Percentiles rank a stretch among this genome's conserved stretches.
phyloP scores from a whole-genome alignment of 2,888 invertebrate genomes.

The Drosophila mayaguana region DNA sequence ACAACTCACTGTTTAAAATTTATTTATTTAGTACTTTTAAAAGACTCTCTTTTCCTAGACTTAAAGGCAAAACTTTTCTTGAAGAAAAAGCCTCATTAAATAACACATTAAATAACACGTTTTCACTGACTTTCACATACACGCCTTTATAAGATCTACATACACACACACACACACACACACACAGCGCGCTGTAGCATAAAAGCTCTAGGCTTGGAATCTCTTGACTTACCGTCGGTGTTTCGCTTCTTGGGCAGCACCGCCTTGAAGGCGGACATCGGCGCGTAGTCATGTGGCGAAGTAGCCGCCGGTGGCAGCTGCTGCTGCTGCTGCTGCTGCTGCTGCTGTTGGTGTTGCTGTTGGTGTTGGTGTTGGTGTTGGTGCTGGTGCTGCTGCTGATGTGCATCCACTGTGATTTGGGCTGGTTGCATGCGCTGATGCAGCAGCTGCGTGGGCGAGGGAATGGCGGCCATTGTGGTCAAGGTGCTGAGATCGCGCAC shows the following conservation, averaged over 20 bases:
- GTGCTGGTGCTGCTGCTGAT: constrained; percentile 60
- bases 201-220: background rate
- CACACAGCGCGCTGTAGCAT: background rate
- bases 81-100: too few relatives aligned
- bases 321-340: constrained; percentile 60
- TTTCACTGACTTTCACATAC: background rate
- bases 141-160: background rate
- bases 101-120: background rate
- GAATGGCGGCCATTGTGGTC: constrained; percentile 79
- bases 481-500: constrained; percentile 82
- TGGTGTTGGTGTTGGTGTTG: constrained; percentile 57
- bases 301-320: constrained; percentile 71
- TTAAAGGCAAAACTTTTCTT: too few relatives aligned
- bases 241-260: constrained; percentile 84
- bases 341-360: constrained; percentile 36
- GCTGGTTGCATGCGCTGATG: constrained; percentile 79
- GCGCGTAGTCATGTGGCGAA: constrained; percentile 77
- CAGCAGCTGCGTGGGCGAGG: constrained; percentile 80
- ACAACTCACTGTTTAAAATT: too few relatives aligned
- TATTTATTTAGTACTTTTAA: too few relatives aligned
- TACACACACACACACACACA: background rate
- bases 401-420: constrained; percentile 65
- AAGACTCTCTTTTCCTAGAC: too few relatives aligned
- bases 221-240: constrained; percentile 83
- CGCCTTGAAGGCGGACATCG: constrained; percentile 85